phyloP scores from a whole-genome alignment of 2,113 vertebrate genomes.

The Megaceryle torquata region DNA sequence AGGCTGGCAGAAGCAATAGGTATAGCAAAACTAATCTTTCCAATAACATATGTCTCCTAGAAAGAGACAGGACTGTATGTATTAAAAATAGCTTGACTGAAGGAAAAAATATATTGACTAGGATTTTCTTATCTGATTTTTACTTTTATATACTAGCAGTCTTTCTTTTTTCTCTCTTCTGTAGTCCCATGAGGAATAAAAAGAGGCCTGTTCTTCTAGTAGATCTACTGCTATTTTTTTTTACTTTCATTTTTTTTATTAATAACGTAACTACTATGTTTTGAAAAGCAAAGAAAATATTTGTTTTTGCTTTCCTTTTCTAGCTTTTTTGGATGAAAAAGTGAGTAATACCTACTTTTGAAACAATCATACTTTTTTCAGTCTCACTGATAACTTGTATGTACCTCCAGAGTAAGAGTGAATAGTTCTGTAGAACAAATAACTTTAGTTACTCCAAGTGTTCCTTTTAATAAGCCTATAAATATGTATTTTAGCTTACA shows the following conservation, averaged over 20 bases:
- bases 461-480: neutral
- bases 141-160: conserved; percentile 32
- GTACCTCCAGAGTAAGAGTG: neutral
- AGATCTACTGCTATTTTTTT: neutral
- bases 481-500: neutral
- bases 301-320: neutral
- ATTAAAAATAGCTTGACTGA: conserved; percentile 61
- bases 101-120: conserved; percentile 59
- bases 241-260: neutral
- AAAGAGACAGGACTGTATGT: conserved; percentile 59
- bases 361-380: neutral
- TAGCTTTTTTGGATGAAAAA: neutral
- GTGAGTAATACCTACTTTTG: neutral
- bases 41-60: conserved; percentile 67
- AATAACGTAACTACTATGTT: neutral
- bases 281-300: neutral
- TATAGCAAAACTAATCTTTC: conserved; percentile 69
- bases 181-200: conserved; percentile 21
- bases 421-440: neutral
- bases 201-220: neutral
- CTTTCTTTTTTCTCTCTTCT: conserved; percentile 1
- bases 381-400: neutral
- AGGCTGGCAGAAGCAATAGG: conserved; percentile 63
- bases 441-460: neutral
- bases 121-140: conserved; percentile 62